A percentile compares a stretch with the other conserved stretches of the same genome.
These are phyloP conservation scores for Bursaphelenchus okinawaensis DNA, from an alignment of 2,888 invertebrate genomes.

Conservation along the genomic window DNA sequence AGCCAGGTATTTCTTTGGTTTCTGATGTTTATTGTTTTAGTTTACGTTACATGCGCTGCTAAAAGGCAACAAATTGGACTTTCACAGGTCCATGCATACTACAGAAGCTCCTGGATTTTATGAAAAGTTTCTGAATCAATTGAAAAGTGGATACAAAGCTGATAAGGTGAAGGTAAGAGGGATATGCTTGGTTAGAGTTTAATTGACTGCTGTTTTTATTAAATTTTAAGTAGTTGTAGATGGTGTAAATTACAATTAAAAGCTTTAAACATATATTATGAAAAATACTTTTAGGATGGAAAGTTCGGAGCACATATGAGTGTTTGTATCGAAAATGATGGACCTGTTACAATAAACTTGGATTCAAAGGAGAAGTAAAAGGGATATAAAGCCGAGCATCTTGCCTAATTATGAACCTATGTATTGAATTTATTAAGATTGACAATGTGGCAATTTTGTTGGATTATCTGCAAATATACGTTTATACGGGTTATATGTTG, in stretches of 20 bases:
- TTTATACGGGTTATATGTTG: no score
- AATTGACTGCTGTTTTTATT: no score
- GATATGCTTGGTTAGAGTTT: no score
- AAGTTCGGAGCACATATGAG: conserved; percentile 81
- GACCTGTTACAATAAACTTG: conserved; percentile 74
- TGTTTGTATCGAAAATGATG: conserved; percentile 79
- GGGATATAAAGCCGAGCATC: neutral
- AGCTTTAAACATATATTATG: no score
- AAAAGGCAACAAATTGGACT: conserved; percentile 84
- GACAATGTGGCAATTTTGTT: no score
- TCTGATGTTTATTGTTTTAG: conserved; percentile 58
- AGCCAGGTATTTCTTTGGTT: conserved; percentile 62
- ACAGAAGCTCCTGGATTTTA: conserved; percentile 73
- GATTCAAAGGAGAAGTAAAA: neutral
- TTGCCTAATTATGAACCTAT: neutral
- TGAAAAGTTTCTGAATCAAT: conserved; percentile 68
- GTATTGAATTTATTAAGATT: no score
- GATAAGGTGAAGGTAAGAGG: conserved; percentile 71
- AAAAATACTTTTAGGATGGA: conserved; percentile 72
- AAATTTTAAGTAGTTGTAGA: no score
- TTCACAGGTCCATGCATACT: conserved; percentile 78
- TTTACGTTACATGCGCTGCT: conserved; percentile 76
- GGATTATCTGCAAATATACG: no score
- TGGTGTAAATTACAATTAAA: no score
- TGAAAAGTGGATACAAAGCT: conserved; percentile 67